These are phyloP conservation scores for Acanthiza pusilla DNA, from an alignment of 2,797 vertebrate genomes.

Conservation along the genomic window DNA sequence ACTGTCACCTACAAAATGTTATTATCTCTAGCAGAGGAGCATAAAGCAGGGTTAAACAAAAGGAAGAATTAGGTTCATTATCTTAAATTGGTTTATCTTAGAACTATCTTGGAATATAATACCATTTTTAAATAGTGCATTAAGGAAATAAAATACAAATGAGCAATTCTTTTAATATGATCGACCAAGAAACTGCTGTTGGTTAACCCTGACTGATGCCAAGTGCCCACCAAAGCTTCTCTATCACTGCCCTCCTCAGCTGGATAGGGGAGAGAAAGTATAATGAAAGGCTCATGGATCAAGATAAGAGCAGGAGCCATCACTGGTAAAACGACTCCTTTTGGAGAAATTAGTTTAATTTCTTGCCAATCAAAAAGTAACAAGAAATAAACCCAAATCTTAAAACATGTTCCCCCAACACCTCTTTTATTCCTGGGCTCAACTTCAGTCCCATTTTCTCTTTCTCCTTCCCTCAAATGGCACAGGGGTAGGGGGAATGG, in stretches of 20 bases:
- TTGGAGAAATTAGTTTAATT: neutral
- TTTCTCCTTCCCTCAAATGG: neutral
- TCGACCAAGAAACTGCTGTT: neutral
- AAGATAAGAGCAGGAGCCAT: neutral
- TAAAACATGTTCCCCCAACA: accelerated
- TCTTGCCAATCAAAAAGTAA: neutral
- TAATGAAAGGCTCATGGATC: neutral
- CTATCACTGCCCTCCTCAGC: neutral
- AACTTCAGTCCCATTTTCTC: neutral
- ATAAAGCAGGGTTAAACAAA: conserved; percentile 26
- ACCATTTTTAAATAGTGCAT: neutral
- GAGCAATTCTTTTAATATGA: neutral
- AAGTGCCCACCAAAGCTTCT: neutral
- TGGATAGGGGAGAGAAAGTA: neutral
- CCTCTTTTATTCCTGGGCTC: neutral
- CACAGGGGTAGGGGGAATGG: neutral
- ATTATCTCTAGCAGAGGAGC: conserved; percentile 15
- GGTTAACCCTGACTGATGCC: neutral
- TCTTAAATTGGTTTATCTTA: conserved; percentile 24
- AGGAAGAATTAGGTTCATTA: conserved; percentile 19
- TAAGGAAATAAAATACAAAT: conserved; percentile 28
- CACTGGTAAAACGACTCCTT: neutral
- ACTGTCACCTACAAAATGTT: conserved; percentile 11
- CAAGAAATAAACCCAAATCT: neutral
- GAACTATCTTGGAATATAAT: neutral